Percentiles rank a stretch among this genome's conserved stretches.
Evolutionary conservation across 2,113 vertebrate genomes (phyloP).

Genomic region (Prinia subflava): DNA sequence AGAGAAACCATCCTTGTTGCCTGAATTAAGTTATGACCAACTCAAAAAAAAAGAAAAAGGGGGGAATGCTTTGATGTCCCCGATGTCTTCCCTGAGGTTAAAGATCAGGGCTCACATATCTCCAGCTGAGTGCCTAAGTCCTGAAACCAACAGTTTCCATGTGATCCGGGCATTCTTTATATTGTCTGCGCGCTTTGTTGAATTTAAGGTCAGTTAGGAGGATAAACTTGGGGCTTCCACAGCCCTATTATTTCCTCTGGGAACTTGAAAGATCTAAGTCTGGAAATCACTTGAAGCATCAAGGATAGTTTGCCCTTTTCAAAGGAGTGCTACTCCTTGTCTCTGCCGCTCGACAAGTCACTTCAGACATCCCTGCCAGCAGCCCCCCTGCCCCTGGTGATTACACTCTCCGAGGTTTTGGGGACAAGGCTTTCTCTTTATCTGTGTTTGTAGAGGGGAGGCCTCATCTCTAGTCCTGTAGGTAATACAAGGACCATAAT

Average conservation of each 20-base stretch:
- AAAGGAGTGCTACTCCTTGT: not conserved
- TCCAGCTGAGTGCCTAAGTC: conserved; percentile 55
- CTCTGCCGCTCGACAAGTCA: conserved; percentile 40
- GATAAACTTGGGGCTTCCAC: conserved; percentile 56
- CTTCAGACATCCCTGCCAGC: not conserved
- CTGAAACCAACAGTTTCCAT: conserved; percentile 47
- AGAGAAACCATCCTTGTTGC: not conserved
- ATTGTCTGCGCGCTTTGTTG: conserved; percentile 41
- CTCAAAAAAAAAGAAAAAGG: not conserved
- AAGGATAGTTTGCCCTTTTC: conserved; percentile 34
- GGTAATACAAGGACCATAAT: conserved; percentile 51
- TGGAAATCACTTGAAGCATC: conserved; percentile 50
- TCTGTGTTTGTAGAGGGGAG: conserved; percentile 20
- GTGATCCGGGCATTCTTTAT: conserved; percentile 47
- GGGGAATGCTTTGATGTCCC: conserved; percentile 62
- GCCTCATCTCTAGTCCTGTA: not conserved
- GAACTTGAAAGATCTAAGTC: conserved; percentile 60
- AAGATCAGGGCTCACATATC: conserved; percentile 52
- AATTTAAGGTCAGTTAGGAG: conserved; percentile 60
- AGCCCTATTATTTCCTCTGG: conserved; percentile 52
- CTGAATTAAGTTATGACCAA: conserved; percentile 57
- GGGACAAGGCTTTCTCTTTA: conserved; percentile 43
- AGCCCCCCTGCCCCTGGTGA: not conserved
- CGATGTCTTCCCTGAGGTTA: conserved; percentile 30
- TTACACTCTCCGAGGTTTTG: not conserved